Conservation (phyloP, 2,113 vertebrate genomes). For the Oryzias melastigma region DNA sequence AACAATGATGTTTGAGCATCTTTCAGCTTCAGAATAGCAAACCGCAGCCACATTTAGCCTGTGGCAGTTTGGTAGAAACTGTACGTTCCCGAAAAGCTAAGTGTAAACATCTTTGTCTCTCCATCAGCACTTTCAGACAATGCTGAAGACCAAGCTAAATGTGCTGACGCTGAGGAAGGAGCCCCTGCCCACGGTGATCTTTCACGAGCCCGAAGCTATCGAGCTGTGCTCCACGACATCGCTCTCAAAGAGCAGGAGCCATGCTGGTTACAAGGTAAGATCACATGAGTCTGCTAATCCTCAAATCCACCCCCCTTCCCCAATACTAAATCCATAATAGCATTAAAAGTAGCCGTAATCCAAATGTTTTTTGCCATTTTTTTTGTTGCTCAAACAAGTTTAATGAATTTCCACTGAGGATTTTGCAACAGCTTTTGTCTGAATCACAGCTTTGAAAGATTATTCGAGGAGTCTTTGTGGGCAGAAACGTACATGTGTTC, state of each 20-base stretch:
- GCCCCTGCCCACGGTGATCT: conserved; percentile 93
- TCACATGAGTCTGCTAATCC: conserved; percentile 48
- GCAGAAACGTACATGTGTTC: conserved; percentile 3
- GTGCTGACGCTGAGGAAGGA: conserved; percentile 97
- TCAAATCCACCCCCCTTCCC: conserved; percentile 32
- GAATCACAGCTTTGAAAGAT: conserved; percentile 26
- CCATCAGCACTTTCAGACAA: conserved; percentile 96
- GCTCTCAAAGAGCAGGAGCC: conserved; percentile 84
- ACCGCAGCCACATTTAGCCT: not conserved
- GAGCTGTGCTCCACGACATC: conserved; percentile 94
- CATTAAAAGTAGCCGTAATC: conserved; percentile 44
- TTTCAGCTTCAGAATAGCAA: not conserved
- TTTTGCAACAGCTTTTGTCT: conserved; percentile 19
- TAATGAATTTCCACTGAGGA: conserved; percentile 15
- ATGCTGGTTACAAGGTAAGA: conserved; percentile 93
- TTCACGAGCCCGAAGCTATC: conserved; percentile 96
- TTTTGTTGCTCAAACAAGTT: conserved; percentile 17
- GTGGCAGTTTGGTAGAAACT: not conserved
- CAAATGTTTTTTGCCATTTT: conserved; percentile 30
- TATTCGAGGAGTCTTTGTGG: conserved; percentile 14
- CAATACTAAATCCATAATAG: conserved; percentile 47
- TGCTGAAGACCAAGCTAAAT: conserved; percentile 98
- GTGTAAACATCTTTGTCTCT: conserved; percentile 23
- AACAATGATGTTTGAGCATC: not conserved
- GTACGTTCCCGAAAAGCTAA: conserved; percentile 11